Conservation (phyloP, 2,888 invertebrate species). For the Hylaea fasciaria region DNA sequence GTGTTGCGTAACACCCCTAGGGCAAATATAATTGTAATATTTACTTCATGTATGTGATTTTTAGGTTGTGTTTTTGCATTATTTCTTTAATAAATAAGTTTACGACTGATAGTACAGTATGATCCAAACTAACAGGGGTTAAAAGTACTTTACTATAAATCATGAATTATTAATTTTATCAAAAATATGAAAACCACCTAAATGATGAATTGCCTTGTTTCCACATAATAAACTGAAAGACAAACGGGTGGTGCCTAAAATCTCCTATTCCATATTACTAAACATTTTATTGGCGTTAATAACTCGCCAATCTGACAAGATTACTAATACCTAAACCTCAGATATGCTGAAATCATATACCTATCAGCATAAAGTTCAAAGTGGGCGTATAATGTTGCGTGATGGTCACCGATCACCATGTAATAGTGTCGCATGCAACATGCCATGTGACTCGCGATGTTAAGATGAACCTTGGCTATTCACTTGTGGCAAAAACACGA, state of each 20-base stretch:
- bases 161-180: too few species aligned
- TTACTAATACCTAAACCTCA: constrained; percentile 26
- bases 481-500: constrained; percentile 43
- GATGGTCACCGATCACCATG: constrained; percentile 35
- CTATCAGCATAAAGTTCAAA: constrained; percentile 22
- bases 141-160: too few species aligned
- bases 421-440: constrained; percentile 46
- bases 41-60: too few species aligned
- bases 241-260: background rate
- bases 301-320: constrained; percentile 12
- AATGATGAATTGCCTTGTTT: background rate
- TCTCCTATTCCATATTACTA: constrained; percentile 19
- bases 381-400: constrained; percentile 35
- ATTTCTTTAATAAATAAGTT: too few species aligned
- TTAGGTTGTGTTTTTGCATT: too few species aligned
- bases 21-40: too few species aligned
- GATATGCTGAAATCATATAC: constrained; percentile 20
- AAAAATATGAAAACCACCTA: too few species aligned
- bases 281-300: constrained; percentile 31
- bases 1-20: too few species aligned
- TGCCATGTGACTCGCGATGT: constrained; percentile 36
- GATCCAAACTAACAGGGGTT: too few species aligned
- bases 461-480: constrained; percentile 51
- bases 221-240: background rate
- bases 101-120: too few species aligned